Conservation (phyloP, 2,797 vertebrate species). For the Liasis olivaceus region DNA sequence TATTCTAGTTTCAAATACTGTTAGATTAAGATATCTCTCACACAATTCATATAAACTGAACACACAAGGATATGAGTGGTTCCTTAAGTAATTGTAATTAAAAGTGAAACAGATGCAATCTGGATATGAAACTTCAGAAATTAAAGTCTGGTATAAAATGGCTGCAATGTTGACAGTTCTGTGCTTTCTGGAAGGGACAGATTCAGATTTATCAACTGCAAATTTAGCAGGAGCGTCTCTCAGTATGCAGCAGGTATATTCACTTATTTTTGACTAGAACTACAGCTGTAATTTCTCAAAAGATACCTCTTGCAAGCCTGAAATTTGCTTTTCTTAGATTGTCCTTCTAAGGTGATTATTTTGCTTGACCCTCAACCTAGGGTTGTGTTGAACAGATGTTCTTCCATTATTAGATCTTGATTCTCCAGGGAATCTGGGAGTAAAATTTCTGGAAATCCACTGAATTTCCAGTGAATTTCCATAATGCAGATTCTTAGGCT, state of each 20-base stretch:
- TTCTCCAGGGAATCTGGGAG: background rate
- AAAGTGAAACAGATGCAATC: background rate
- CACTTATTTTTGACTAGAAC: background rate
- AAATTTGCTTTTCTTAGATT: background rate
- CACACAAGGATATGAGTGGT: conserved; percentile 13
- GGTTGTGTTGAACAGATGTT: background rate
- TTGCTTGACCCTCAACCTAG: background rate
- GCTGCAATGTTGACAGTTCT: background rate
- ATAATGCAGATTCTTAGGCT: background rate
- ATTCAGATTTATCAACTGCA: background rate
- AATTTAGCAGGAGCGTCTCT: background rate
- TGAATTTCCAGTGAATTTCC: background rate
- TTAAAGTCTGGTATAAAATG: conserved; percentile 26
- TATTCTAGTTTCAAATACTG: conserved; percentile 7
- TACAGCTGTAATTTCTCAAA: background rate
- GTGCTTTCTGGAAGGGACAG: background rate
- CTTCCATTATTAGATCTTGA: background rate
- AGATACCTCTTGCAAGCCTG: background rate
- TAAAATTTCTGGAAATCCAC: background rate
- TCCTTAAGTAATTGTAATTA: conserved; percentile 35
- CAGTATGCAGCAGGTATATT: background rate
- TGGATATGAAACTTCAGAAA: conserved; percentile 10
- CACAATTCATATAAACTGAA: conserved; percentile 27
- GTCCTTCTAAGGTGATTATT: background rate
- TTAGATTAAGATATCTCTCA: conserved; percentile 47